Evolutionary conservation across 2,797 vertebrate genomes (phyloP).

Genomic region (Periparus ater): DNA sequence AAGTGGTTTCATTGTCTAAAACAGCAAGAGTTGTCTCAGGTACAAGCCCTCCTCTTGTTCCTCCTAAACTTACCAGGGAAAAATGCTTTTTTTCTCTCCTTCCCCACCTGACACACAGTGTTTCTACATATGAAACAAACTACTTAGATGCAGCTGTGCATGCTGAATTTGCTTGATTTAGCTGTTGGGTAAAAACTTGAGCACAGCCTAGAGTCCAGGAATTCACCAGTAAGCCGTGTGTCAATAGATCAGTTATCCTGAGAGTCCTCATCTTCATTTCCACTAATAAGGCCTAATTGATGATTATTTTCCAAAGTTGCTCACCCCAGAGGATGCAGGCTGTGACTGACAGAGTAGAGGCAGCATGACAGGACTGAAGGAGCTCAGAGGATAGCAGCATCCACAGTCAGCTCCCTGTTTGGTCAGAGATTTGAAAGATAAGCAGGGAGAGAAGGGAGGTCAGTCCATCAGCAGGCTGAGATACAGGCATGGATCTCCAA

Average conservation of each 20-base stretch:
- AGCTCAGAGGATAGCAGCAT: background rate
- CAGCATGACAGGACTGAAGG: background rate
- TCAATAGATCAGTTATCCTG: background rate
- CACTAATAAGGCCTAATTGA: background rate
- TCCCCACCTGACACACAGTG: background rate
- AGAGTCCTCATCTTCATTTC: background rate
- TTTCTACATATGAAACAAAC: background rate
- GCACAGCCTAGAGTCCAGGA: background rate
- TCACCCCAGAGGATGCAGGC: background rate
- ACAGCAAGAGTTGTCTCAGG: background rate
- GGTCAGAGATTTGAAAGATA: background rate
- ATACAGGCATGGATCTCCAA: background rate
- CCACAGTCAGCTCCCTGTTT: background rate
- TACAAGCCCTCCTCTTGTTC: background rate
- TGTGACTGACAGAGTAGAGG: background rate
- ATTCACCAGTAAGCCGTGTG: background rate
- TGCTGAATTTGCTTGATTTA: background rate
- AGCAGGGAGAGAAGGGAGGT: background rate
- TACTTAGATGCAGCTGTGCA: background rate
- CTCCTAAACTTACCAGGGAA: background rate
- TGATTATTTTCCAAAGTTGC: background rate
- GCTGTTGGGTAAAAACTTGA: background rate
- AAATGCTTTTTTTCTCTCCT: background rate
- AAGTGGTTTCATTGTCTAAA: background rate
- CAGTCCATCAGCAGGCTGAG: background rate